Conservation (phyloP, 2,888 invertebrate species). For the Mystacides longicornis region DNA sequence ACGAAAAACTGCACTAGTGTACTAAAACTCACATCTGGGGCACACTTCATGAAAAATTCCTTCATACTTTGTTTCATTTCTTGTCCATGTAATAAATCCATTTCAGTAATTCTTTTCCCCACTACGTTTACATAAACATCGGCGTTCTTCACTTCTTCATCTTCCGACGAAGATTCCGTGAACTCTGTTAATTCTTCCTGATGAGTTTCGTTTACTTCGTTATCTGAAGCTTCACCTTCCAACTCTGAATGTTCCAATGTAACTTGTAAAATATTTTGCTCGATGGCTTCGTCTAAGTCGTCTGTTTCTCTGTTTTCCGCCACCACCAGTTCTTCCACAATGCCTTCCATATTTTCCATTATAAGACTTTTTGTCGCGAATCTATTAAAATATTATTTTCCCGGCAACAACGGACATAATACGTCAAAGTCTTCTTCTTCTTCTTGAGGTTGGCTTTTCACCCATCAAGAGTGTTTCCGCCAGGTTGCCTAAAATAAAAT, state of each 20-base stretch:
- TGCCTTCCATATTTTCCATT: slow-evolving; percentile 6
- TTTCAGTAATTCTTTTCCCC: slow-evolving; percentile 7
- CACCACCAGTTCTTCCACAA: slow-evolving; percentile 5
- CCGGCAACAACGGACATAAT: too few species aligned
- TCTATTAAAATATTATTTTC: too few species aligned
- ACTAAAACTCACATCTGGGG: slow-evolving; percentile 9
- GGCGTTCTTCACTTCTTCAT: slow-evolving; percentile 8
- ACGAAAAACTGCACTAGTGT: slow-evolving; percentile 11
- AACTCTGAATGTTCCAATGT: slow-evolving; percentile 1
- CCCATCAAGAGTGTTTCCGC: too few species aligned
- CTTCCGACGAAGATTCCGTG: slow-evolving; percentile 5
- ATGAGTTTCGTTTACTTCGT: not conserved
- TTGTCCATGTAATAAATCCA: slow-evolving; percentile 5
- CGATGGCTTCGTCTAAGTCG: slow-evolving; percentile 5
- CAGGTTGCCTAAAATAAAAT: too few species aligned
- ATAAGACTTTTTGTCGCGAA: too few species aligned
- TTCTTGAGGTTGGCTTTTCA: too few species aligned
- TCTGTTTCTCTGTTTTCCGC: slow-evolving; percentile 6
- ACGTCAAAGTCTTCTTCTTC: too few species aligned
- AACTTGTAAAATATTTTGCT: not conserved
- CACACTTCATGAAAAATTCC: slow-evolving; percentile 16
- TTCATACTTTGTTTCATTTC: slow-evolving; percentile 19
- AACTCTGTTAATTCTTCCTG: not conserved
- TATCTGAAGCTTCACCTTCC: not conserved
- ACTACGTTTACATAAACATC: slow-evolving; percentile 11